Percentiles rank a stretch among this genome's conserved stretches.
phyloP scores from a whole-genome alignment of 1,140 invertebrate genomes.

The Oscheius sp. region DNA sequence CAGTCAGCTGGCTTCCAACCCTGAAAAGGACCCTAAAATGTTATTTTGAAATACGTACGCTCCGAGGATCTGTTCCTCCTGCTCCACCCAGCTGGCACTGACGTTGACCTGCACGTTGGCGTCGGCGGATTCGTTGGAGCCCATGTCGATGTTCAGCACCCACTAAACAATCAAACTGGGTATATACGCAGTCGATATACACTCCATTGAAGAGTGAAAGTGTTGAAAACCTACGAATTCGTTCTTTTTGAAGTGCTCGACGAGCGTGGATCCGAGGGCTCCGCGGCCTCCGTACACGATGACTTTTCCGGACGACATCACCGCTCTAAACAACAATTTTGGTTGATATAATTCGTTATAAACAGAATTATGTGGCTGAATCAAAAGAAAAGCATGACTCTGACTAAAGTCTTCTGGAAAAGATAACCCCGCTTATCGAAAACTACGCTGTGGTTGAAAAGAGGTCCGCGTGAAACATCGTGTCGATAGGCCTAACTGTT shows the following conservation, averaged over 20 bases:
- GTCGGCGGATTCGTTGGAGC: slow-evolving; percentile 82
- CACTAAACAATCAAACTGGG: slow-evolving; percentile 69
- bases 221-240: slow-evolving; percentile 70
- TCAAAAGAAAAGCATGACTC: too few species aligned
- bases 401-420: too few species aligned
- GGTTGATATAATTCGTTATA: too few species aligned
- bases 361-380: too few species aligned
- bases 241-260: slow-evolving; percentile 81
- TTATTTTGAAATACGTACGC: slow-evolving; percentile 66
- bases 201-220: not conserved
- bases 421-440: too few species aligned
- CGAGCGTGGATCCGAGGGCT: slow-evolving; percentile 80
- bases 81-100: slow-evolving; percentile 70
- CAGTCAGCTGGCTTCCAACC: slow-evolving; percentile 45
- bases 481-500: too few species aligned
- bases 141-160: slow-evolving; percentile 89
- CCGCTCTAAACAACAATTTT: not conserved
- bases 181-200: too few species aligned
- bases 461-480: too few species aligned
- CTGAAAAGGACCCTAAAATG: slow-evolving; percentile 3
- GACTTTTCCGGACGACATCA: slow-evolving; percentile 48
- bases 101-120: slow-evolving; percentile 74
- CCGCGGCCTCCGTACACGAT: slow-evolving; percentile 76
- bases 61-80: slow-evolving; percentile 65
- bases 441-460: too few species aligned